Percentiles rank a stretch among this genome's conserved stretches.
Evolutionary conservation across 2,113 vertebrate genomes (phyloP).

Genomic region (Catharus bicknelli): DNA sequence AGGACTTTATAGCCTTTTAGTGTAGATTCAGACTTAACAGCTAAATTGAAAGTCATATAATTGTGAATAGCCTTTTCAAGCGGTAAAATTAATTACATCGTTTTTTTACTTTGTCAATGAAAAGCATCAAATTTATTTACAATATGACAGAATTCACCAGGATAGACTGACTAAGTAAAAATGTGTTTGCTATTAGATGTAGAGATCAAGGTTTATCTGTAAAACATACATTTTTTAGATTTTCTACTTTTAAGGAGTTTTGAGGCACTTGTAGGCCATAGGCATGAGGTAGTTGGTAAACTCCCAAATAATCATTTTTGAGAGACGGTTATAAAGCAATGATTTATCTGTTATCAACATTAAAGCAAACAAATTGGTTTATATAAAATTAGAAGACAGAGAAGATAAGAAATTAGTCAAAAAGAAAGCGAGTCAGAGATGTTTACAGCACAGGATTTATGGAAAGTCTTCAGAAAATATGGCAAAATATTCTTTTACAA

Average conservation of each 20-base stretch:
- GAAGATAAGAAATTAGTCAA: background rate
- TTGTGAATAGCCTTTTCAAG: background rate
- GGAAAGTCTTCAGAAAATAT: background rate
- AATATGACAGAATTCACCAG: background rate
- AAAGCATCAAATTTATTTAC: background rate
- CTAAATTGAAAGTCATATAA: background rate
- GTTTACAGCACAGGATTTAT: background rate
- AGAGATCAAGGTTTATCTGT: background rate
- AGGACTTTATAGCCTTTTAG: background rate
- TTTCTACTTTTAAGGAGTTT: background rate
- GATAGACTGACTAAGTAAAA: background rate
- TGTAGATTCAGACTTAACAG: background rate
- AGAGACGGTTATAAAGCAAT: background rate
- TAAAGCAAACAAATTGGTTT: background rate
- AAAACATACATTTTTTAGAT: background rate
- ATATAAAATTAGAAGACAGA: background rate
- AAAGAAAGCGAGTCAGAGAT: conserved; percentile 14
- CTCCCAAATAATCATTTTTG: background rate
- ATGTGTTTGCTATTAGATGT: background rate
- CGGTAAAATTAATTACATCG: background rate
- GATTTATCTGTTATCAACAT: background rate
- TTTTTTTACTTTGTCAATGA: background rate
- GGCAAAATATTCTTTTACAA: background rate
- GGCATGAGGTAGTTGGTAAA: background rate
- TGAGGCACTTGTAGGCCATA: background rate